A percentile compares a stretch with the other conserved stretches of the same genome.
Conservation (phyloP, 2,888 invertebrate species). For the Drosophila diplacantha region DNA sequence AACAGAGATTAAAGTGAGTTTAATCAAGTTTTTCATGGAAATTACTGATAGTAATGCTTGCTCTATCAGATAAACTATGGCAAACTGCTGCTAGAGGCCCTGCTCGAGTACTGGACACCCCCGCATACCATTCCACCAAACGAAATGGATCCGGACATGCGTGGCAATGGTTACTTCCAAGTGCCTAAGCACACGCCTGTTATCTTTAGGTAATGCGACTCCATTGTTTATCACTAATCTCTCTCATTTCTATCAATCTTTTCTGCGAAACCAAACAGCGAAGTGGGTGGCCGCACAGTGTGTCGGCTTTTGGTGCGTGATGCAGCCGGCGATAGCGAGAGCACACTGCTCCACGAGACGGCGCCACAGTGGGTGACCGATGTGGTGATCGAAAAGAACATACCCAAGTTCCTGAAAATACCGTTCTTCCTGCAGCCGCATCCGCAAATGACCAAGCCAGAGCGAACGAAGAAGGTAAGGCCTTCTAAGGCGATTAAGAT, state of each 20-base stretch:
- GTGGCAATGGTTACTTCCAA: constrained; percentile 88
- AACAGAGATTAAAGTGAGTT: constrained; percentile 75
- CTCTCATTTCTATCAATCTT: background rate
- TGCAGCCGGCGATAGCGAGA: constrained; percentile 94
- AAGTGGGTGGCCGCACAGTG: constrained; percentile 95
- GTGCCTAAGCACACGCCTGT: constrained; percentile 97
- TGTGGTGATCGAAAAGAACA: constrained; percentile 94
- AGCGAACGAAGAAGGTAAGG: constrained; percentile 87
- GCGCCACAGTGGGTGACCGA: constrained; percentile 98
- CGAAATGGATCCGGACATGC: constrained; percentile 85
- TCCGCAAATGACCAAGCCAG: constrained; percentile 84
- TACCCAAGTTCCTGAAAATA: constrained; percentile 97
- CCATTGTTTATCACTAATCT: background rate
- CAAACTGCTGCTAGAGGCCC: constrained; percentile 92
- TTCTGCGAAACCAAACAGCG: constrained; percentile 80
- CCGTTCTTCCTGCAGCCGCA: constrained; percentile 98
- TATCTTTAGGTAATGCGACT: constrained; percentile 86
- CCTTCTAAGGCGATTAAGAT: background rate
- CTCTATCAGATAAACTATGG: constrained; percentile 91
- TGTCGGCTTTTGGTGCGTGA: constrained; percentile 93
- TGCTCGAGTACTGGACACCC: constrained; percentile 96
- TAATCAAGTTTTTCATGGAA: accelerated
- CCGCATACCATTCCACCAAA: constrained; percentile 82
- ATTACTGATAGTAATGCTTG: no score
- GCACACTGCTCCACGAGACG: constrained; percentile 92